phyloP scores from a whole-genome alignment of 2,113 vertebrate species.

The Origma solitaria region DNA sequence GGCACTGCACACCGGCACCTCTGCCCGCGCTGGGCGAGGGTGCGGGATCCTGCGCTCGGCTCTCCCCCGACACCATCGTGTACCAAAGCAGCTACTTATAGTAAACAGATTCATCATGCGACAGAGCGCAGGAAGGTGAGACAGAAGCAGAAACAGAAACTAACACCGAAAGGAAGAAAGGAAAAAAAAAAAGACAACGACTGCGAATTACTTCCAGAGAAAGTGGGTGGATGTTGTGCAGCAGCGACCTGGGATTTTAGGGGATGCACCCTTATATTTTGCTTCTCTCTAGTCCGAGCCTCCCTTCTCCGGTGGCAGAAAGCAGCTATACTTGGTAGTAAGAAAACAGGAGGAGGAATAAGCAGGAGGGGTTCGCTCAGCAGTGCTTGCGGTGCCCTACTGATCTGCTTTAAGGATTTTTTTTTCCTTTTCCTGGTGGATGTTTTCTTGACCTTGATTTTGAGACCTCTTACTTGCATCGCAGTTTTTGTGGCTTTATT shows the following conservation, averaged over 20 bases:
- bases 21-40: neutral
- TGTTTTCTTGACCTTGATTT: slow-evolving; percentile 22
- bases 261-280: neutral
- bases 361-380: neutral
- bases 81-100: neutral
- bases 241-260: slow-evolving; percentile 12
- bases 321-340: neutral
- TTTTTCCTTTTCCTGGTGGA: neutral
- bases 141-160: slow-evolving; percentile 6
- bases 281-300: neutral
- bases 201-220: slow-evolving; percentile 36
- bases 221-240: slow-evolving; percentile 23
- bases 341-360: neutral
- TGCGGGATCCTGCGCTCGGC: neutral
- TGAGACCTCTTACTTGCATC: neutral
- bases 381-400: neutral
- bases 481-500: neutral
- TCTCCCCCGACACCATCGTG: neutral
- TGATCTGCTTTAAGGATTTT: slow-evolving; percentile 26
- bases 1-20: neutral
- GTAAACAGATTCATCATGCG: neutral
- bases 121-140: neutral
- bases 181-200: neutral
- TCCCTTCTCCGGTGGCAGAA: neutral
- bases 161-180: neutral